Base-by-base conservation (phyloP, 2,888 invertebrate genomes). In the Lamproptera curius region DNA sequence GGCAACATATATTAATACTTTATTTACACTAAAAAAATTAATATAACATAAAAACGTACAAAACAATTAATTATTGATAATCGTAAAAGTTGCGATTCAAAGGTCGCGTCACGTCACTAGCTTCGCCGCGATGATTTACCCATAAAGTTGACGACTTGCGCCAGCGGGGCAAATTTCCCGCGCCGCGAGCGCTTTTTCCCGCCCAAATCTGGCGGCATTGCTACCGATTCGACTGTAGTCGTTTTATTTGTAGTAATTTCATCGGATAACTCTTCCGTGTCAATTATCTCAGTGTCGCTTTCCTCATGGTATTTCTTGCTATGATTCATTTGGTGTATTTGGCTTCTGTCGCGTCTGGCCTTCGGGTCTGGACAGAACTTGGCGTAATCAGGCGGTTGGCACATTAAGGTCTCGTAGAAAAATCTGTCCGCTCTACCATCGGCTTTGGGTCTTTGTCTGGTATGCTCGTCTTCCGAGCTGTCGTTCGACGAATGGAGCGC, bases 101-200 rank as follows among this genome's bases (percentile, higher is more conserved):
- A 31, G 46, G 42, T 42, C 39, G 26, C 46, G 51, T 38, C 58
- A 65, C 61, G 67, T 45, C 28, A 57, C 65, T 76, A 82, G 66
- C 71, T 76, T 65, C 73, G 71, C 57, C 69, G 78, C 42, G 31
- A n/a, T 4, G 65, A 61, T 28, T 80, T 83, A 6, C 82, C 83
- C 82, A 85, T 84, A 62, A 84, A 84, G 63, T 78, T 83, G 44
- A 82, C 83, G 1, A 84, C 82, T 52, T 85, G 83, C 1, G 78
- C 70, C 15, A 84, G 75, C 0, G 81, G 81, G 11, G 72, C 70
- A 48, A 82, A 74, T 48, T 78, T 84, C 0, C 76, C 76, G n/a
- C 79, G 63, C 8, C 76, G 63, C 16, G 56, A 61, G 14, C 76
- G 61, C 52, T 77, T 81, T 58, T 80, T 83, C 53, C 72, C 58